phyloP scores from a whole-genome alignment of 2,113 vertebrate species.

The Lota lota region DNA sequence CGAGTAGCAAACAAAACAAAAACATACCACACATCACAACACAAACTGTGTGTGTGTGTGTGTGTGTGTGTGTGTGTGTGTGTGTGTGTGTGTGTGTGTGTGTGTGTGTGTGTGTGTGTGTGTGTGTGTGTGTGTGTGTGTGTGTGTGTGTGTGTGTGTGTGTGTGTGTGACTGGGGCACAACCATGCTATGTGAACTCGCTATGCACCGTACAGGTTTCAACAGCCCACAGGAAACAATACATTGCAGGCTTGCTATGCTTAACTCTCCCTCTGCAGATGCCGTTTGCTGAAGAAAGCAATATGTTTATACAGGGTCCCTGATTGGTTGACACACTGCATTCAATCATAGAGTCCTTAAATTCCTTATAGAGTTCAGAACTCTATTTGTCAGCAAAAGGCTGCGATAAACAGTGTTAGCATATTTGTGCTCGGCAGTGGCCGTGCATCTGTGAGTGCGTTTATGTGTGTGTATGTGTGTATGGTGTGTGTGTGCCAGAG shows the following conservation, averaged over 20 bases:
- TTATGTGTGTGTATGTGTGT: neutral
- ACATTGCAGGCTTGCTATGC: neutral
- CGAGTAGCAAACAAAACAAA: no score
- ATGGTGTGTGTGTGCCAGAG: neutral
- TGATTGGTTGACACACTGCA: neutral
- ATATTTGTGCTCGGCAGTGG: neutral
- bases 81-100: conserved; percentile 6
- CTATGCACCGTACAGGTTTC: conserved; percentile 28
- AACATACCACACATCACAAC: no score
- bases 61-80: conserved; percentile 5
- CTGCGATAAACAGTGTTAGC: conserved; percentile 2
- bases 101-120: neutral
- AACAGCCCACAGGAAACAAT: conserved; percentile 31
- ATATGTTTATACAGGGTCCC: neutral
- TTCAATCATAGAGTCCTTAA: conserved; percentile 7
- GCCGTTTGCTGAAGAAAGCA: neutral
- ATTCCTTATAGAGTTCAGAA: conserved; percentile 17
- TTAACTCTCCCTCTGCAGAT: neutral
- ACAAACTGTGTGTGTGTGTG: no score
- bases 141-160: neutral
- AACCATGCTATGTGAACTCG: conserved; percentile 29
- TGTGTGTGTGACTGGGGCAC: neutral
- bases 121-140: neutral
- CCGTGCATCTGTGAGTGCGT: neutral
- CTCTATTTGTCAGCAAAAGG: neutral